Evolutionary conservation across 2,113 vertebrate species (phyloP).

Genomic region (Ondatra zibethicus): DNA sequence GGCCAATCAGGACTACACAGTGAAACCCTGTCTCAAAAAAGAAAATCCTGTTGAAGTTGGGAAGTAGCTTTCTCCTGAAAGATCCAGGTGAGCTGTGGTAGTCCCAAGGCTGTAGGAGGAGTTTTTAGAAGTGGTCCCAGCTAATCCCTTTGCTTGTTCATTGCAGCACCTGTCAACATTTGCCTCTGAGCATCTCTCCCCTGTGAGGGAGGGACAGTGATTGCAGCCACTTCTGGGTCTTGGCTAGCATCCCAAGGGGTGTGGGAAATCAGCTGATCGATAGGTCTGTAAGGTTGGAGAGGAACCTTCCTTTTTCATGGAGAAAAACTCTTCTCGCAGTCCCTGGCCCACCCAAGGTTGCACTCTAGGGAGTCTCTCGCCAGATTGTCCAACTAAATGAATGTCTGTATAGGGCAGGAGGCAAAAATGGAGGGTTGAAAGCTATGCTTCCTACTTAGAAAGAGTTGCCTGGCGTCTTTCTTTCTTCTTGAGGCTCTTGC

Average conservation of each 20-base stretch:
- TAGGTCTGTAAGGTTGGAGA: not conserved
- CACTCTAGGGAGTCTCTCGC: constrained; percentile 54
- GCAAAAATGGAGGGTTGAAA: not conserved
- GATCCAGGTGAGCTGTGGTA: not conserved
- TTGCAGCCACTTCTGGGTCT: not conserved
- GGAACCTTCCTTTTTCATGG: constrained; percentile 33
- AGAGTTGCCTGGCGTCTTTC: not conserved
- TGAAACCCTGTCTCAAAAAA: not conserved
- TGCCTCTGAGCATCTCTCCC: not conserved
- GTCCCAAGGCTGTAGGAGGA: not conserved
- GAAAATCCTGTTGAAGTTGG: not conserved
- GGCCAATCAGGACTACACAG: not conserved
- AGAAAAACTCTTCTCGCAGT: constrained; percentile 16
- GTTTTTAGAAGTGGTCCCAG: not conserved
- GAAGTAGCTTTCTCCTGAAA: not conserved
- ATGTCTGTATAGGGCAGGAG: not conserved
- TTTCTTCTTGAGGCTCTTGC: not conserved
- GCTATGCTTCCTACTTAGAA: not conserved
- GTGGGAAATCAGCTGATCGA: not conserved
- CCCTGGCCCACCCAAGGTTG: constrained; percentile 71
- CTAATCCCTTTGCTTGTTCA: not conserved
- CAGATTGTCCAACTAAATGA: constrained; percentile 67
- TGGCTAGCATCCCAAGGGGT: not conserved
- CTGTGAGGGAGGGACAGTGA: not conserved
- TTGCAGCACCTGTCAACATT: not conserved